phyloP scores from a whole-genome alignment of 2,888 invertebrate genomes.

The Rhogogaster chlorosoma region DNA sequence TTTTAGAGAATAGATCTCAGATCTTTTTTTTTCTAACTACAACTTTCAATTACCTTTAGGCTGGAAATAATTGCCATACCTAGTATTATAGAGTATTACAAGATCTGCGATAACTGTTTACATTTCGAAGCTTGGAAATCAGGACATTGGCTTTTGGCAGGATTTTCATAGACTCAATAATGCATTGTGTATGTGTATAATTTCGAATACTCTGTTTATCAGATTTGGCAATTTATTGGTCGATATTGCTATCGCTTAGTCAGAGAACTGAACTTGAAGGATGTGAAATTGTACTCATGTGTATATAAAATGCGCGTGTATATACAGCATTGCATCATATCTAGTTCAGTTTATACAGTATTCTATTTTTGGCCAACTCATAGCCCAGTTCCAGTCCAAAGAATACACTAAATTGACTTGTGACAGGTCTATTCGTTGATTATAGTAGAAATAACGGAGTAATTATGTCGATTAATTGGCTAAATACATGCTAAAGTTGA shows the following conservation, averaged over 20 bases:
- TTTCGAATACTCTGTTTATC: background rate
- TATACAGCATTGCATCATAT: slow-evolving; percentile 33
- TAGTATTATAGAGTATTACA: background rate
- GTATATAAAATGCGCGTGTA: background rate
- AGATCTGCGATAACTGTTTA: background rate
- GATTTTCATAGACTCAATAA: too few relatives aligned
- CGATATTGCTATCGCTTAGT: background rate
- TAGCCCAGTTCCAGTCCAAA: slow-evolving; percentile 25
- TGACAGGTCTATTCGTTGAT: slow-evolving; percentile 1
- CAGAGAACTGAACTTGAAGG: background rate
- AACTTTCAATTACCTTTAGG: background rate
- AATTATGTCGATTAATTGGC: background rate
- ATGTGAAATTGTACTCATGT: background rate
- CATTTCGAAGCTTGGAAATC: background rate
- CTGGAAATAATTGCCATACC: too few relatives aligned
- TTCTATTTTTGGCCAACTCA: slow-evolving; percentile 37
- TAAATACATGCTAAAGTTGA: background rate
- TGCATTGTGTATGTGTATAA: background rate
- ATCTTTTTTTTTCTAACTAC: background rate
- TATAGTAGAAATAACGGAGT: background rate
- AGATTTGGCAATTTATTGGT: background rate
- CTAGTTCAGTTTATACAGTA: slow-evolving; percentile 1
- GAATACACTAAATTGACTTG: background rate
- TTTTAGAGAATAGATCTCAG: background rate
- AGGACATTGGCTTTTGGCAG: background rate